Percentiles rank a stretch among this genome's conserved stretches.
These are phyloP conservation scores for Bradysia coprophila DNA, from an alignment of 1,140 invertebrate species.

Conservation along the genomic window DNA sequence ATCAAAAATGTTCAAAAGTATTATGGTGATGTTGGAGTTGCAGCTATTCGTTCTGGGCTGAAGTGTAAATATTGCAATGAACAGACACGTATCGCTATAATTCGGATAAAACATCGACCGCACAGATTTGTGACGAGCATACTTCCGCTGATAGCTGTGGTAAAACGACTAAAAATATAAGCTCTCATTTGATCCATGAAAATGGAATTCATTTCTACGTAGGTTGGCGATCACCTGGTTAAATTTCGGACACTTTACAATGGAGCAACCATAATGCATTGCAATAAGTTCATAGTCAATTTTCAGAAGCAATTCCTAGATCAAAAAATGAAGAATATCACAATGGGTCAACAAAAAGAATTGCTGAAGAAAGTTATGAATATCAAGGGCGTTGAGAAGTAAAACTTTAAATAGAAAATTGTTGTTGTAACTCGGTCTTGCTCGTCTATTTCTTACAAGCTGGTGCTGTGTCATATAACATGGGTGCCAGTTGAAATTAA, in stretches of 20 bases:
- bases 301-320: constrained; percentile 33
- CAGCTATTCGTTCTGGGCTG: constrained; percentile 45
- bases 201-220: constrained; percentile 5
- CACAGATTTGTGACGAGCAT: constrained; percentile 45
- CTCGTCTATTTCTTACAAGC: no score
- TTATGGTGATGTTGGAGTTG: constrained; percentile 51
- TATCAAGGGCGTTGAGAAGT: neutral
- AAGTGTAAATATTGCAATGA: constrained; percentile 59
- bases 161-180: constrained; percentile 4
- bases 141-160: constrained; percentile 38
- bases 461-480: no score
- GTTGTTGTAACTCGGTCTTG: no score
- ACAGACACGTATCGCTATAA: constrained; percentile 47
- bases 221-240: constrained; percentile 37
- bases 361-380: constrained; percentile 31
- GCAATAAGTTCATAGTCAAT: constrained; percentile 49
- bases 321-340: constrained; percentile 13
- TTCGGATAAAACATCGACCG: constrained; percentile 48
- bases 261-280: constrained; percentile 59
- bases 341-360: constrained; percentile 30
- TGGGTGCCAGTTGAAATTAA: no score
- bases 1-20: constrained; percentile 41
- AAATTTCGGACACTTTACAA: constrained; percentile 43
- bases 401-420: no score
- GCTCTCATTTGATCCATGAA: neutral